These are phyloP conservation scores for Margaritifera margaritifera DNA, from an alignment of 2,888 invertebrate genomes.

Conservation along the genomic window DNA sequence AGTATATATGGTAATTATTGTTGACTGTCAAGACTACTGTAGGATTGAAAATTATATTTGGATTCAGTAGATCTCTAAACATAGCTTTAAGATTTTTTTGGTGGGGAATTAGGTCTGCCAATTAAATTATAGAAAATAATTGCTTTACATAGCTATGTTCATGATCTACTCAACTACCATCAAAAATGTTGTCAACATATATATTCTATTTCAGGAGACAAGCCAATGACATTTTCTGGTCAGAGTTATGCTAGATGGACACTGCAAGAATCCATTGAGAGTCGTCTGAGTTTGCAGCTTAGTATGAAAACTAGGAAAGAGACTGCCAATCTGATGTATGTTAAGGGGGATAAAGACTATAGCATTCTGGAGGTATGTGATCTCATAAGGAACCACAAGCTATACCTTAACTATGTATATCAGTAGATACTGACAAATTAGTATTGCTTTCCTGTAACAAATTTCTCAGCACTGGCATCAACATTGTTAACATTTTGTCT, in stretches of 20 bases:
- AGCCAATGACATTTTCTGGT: conserved; percentile 86
- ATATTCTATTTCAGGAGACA: conserved; percentile 64
- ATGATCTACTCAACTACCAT: no score
- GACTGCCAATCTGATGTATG: conserved; percentile 89
- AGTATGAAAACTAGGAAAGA: conserved; percentile 87
- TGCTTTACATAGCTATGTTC: no score
- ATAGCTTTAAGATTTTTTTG: no score
- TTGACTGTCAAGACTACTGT: no score
- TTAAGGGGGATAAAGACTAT: conserved; percentile 90
- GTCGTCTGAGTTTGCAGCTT: conserved; percentile 85
- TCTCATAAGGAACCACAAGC: not conserved
- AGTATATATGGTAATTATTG: no score
- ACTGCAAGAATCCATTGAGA: conserved; percentile 78
- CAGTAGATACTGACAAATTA: not conserved
- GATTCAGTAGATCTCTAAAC: no score
- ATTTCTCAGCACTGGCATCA: no score
- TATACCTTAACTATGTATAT: not conserved
- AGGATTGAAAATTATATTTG: no score
- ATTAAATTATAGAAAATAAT: no score
- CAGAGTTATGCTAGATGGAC: conserved; percentile 87
- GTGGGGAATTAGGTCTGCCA: no score
- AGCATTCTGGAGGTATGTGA: conserved; percentile 84
- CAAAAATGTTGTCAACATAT: not conserved
- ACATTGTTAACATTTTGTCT: no score
- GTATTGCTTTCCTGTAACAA: not conserved